phyloP scores from a whole-genome alignment of 2,797 vertebrate genomes.

The Naso thynnoides region DNA sequence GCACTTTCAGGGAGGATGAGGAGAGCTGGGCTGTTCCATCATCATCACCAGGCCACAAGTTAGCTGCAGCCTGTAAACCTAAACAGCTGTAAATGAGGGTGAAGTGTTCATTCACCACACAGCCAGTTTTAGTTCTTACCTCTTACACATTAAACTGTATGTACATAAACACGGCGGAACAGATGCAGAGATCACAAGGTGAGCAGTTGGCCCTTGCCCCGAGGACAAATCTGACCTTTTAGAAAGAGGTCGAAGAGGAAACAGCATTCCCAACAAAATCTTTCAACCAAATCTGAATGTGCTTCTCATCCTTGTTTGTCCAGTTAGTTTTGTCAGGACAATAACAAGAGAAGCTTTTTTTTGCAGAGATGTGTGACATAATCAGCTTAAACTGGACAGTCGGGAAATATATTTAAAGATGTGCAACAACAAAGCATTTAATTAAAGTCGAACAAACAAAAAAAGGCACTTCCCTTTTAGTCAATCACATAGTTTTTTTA shows the following conservation, averaged over 20 bases:
- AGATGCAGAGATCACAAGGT: neutral
- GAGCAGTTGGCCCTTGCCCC: neutral
- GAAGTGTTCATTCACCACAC: slow-evolving; percentile 48
- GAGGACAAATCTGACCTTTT: slow-evolving; percentile 12
- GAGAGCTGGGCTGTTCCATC: slow-evolving; percentile 48
- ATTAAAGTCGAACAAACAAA: neutral
- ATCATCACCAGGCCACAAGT: slow-evolving; percentile 54
- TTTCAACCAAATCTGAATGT: neutral
- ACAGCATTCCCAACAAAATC: slow-evolving; percentile 4
- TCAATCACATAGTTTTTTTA: slow-evolving; percentile 21
- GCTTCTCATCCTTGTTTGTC: neutral
- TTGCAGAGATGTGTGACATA: neutral
- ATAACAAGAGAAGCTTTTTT: slow-evolving; percentile 8
- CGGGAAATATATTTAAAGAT: neutral
- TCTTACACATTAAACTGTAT: neutral
- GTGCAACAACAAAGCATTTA: neutral
- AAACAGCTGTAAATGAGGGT: slow-evolving; percentile 58
- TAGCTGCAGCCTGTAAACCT: slow-evolving; percentile 45
- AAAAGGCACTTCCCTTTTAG: neutral
- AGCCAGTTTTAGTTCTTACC: slow-evolving; percentile 7
- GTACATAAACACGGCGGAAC: neutral
- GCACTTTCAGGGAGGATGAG: slow-evolving; percentile 36
- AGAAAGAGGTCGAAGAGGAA: slow-evolving; percentile 30
- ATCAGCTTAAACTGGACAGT: neutral
- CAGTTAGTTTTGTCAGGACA: slow-evolving; percentile 19